These are phyloP conservation scores for Embiotoca jacksoni DNA, from an alignment of 2,113 vertebrate genomes.

Conservation along the genomic window DNA sequence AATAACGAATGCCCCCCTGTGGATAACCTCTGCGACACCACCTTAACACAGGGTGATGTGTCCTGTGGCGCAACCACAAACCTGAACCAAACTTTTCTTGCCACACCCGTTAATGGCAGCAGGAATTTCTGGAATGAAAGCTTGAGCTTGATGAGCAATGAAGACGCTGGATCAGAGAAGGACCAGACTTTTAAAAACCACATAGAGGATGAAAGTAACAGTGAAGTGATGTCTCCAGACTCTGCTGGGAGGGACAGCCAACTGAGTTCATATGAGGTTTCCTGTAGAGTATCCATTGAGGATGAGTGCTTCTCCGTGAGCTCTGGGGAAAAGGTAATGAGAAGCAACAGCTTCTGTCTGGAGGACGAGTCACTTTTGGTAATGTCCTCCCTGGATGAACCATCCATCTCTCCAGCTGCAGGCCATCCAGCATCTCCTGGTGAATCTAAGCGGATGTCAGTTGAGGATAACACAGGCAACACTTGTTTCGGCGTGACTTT, in stretches of 20 bases:
- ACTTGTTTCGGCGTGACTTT: constrained; percentile 71
- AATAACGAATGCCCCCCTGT: constrained; percentile 37
- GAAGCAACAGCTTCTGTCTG: constrained; percentile 74
- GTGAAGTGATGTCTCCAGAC: constrained; percentile 26
- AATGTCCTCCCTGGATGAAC: constrained; percentile 71
- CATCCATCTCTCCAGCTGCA: constrained; percentile 30
- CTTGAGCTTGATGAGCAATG: constrained; percentile 24
- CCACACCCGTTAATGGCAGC: constrained; percentile 38
- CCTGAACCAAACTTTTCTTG: constrained; percentile 44
- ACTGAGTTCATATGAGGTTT: constrained; percentile 32
- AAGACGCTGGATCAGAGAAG: background rate
- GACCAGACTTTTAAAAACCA: constrained; percentile 8
- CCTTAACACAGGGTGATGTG: background rate
- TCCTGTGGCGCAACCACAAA: constrained; percentile 12
- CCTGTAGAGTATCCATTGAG: constrained; percentile 55
- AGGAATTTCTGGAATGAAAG: constrained; percentile 60
- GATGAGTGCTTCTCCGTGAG: constrained; percentile 69
- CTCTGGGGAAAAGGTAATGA: constrained; percentile 78
- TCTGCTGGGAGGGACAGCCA: constrained; percentile 28
- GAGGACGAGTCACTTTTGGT: constrained; percentile 60
- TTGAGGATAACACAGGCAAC: constrained; percentile 27
- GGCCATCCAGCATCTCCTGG: constrained; percentile 1
- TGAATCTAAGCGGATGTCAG: constrained; percentile 38
- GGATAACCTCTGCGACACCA: constrained; percentile 38
- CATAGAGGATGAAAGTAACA: constrained; percentile 3